A percentile compares a stretch with the other conserved stretches of the same genome.
Evolutionary conservation across 1,140 invertebrate genomes (phyloP).

Genomic region (Drosophila pandora): DNA sequence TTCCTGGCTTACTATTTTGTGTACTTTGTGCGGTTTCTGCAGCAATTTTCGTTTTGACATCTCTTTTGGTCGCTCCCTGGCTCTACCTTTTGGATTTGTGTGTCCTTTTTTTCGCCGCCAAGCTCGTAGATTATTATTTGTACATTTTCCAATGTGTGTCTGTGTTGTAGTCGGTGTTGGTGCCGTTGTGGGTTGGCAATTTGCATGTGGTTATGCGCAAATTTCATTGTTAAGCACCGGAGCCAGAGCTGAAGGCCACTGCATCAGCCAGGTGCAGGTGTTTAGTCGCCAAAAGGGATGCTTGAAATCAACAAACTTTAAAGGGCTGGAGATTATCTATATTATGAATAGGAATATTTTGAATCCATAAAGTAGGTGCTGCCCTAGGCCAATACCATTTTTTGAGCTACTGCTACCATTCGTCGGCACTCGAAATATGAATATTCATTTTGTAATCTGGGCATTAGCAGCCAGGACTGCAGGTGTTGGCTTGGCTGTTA

Average conservation of each 20-base stretch:
- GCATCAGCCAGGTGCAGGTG: constrained; percentile 29
- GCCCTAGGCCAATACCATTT: too few species aligned
- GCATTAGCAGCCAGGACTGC: constrained; percentile 66
- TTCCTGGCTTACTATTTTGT: constrained; percentile 35
- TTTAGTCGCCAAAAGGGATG: constrained; percentile 17
- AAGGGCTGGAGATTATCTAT: too few species aligned
- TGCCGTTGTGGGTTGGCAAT: constrained; percentile 70
- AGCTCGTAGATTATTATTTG: constrained; percentile 80
- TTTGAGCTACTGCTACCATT: too few species aligned
- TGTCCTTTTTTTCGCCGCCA: constrained; percentile 17
- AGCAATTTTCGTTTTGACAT: constrained; percentile 73
- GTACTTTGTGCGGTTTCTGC: constrained; percentile 53
- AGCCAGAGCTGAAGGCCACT: constrained; percentile 58
- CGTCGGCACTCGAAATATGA: constrained; percentile 56
- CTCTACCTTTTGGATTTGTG: constrained; percentile 16
- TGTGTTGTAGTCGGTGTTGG: constrained; percentile 24
- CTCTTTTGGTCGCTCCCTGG: constrained; percentile 34
- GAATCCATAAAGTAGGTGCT: too few species aligned
- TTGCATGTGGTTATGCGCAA: constrained; percentile 82
- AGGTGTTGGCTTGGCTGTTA: constrained; percentile 30
- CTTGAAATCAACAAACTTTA: neutral
- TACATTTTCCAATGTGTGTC: constrained; percentile 59
- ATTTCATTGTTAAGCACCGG: constrained; percentile 81
- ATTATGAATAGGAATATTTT: too few species aligned
- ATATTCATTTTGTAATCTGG: constrained; percentile 78